phyloP scores from a whole-genome alignment of 2,797 vertebrate species.

The Gymnopithys bicolor region DNA sequence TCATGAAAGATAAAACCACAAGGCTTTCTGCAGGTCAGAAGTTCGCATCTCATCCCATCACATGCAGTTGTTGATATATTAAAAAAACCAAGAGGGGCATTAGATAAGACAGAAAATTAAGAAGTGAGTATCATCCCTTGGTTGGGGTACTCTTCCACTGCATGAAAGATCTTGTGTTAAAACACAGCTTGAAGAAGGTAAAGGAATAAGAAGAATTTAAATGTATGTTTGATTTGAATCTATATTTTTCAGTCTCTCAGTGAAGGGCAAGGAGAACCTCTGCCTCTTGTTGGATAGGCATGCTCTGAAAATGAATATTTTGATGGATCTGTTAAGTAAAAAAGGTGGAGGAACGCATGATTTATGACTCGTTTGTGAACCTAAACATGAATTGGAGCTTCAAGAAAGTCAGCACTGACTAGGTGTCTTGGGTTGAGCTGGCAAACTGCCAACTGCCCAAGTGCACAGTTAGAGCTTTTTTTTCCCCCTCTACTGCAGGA shows the following conservation, averaged over 20 bases:
- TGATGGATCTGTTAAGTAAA: background rate
- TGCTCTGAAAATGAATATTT: conserved; percentile 21
- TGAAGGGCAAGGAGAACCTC: background rate
- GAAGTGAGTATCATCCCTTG: background rate
- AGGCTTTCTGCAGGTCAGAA: background rate
- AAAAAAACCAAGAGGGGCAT: background rate
- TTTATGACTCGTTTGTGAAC: background rate
- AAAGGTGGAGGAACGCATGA: background rate
- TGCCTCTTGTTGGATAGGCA: background rate
- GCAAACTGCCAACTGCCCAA: no score
- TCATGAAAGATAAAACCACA: background rate
- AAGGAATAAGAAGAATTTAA: background rate
- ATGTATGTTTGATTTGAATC: background rate
- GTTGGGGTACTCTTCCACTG: background rate
- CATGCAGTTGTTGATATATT: background rate
- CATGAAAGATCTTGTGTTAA: background rate
- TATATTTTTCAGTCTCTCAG: background rate
- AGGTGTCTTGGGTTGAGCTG: background rate
- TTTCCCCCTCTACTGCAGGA: background rate
- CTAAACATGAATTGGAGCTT: background rate
- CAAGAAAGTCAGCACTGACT: background rate
- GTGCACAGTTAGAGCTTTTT: no score
- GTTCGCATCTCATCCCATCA: background rate
- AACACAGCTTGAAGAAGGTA: background rate
- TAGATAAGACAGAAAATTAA: background rate